Conservation (phyloP, 2,113 vertebrate genomes). For the Trochalopteron elliotii region DNA sequence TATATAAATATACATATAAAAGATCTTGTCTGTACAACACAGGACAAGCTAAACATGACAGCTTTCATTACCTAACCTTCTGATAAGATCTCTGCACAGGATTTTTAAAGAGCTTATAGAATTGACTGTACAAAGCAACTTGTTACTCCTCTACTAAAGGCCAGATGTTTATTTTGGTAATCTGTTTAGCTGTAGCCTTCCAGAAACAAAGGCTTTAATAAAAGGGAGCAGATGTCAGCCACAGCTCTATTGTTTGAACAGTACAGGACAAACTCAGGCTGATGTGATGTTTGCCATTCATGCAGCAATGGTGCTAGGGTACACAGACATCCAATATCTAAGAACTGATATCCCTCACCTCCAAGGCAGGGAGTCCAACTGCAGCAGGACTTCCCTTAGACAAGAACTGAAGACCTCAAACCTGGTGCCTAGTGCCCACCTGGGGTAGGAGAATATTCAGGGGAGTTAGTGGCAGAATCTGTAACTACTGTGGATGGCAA, state of each 20-base stretch:
- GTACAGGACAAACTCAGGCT: background rate
- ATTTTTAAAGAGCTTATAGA: background rate
- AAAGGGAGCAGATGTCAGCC: background rate
- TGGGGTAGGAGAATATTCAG: background rate
- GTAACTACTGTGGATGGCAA: background rate
- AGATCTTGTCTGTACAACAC: background rate
- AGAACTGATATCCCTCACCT: background rate
- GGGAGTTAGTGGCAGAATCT: background rate
- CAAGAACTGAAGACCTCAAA: background rate
- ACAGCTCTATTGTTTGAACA: background rate
- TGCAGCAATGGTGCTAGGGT: background rate
- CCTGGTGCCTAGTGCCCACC: background rate
- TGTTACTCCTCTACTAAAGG: background rate
- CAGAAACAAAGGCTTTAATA: slow-evolving; percentile 14
- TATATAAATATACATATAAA: background rate
- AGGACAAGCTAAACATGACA: background rate
- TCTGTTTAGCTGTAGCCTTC: background rate
- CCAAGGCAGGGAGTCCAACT: background rate
- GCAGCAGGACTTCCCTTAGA: background rate
- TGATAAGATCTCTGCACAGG: background rate
- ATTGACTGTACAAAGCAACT: background rate
- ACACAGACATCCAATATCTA: background rate
- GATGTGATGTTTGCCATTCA: background rate
- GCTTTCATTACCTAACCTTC: background rate
- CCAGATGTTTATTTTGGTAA: slow-evolving; percentile 5